phyloP scores from a whole-genome alignment of 2,113 vertebrate species.

The Riparia riparia region DNA sequence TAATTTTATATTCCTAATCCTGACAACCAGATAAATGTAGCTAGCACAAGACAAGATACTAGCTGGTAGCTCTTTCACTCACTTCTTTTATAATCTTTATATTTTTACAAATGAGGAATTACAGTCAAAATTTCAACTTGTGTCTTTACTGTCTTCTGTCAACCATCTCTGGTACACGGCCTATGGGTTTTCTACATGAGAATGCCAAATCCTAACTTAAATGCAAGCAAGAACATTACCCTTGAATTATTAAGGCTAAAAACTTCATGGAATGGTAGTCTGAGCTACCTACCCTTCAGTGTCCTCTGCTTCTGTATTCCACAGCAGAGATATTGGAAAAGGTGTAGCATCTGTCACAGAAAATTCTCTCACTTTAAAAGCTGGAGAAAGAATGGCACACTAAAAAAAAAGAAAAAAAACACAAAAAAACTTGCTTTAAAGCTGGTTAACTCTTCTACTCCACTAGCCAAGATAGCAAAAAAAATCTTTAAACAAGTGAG shows the following conservation, averaged over 20 bases:
- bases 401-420: neutral
- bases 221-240: neutral
- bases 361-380: conserved; percentile 86
- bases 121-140: neutral
- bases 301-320: conserved; percentile 81
- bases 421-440: neutral
- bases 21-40: neutral
- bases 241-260: neutral
- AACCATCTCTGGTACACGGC: rapidly evolving
- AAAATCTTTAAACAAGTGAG: neutral
- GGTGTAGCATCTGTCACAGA: conserved; percentile 82
- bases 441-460: neutral
- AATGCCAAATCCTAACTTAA: neutral
- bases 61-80: neutral
- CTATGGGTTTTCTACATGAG: neutral
- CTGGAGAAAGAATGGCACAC: conserved; percentile 85
- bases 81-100: neutral
- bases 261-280: neutral
- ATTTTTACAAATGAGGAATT: neutral
- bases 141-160: neutral
- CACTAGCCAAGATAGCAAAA: neutral
- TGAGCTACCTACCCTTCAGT: conserved; percentile 77
- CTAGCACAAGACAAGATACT: neutral
- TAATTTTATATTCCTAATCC: neutral
- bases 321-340: conserved; percentile 82